These are phyloP conservation scores for Brachionus koreanus DNA, from an alignment of 1,140 invertebrate genomes.

Conservation along the genomic window DNA sequence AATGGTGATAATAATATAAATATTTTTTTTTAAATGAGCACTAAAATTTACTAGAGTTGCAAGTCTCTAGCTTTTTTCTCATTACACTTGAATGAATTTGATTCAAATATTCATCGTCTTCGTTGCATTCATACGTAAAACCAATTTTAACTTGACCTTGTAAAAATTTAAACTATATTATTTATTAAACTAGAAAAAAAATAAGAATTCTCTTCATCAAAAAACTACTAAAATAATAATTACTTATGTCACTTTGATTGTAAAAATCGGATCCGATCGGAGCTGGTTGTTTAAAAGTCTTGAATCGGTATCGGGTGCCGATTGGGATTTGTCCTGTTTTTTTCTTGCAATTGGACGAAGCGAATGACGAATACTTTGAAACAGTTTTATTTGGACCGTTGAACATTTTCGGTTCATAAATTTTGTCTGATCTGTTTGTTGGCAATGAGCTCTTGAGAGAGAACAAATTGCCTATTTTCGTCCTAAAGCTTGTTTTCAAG, in stretches of 20 bases:
- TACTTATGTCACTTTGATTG: background rate
- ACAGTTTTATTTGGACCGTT: background rate
- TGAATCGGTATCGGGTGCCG: slow-evolving; percentile 1
- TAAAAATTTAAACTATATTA: background rate
- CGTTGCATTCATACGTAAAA: background rate
- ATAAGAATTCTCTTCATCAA: no score
- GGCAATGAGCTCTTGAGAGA: background rate
- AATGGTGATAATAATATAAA: no score
- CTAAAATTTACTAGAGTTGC: background rate
- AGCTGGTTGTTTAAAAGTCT: background rate
- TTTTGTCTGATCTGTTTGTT: background rate
- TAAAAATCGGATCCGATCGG: background rate
- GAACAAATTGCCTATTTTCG: background rate
- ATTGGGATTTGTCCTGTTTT: background rate
- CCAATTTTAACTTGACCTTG: background rate
- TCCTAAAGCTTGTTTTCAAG: background rate
- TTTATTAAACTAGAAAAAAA: background rate
- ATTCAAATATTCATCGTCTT: slow-evolving; percentile 11
- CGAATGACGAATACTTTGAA: background rate
- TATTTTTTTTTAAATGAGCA: background rate
- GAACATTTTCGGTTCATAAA: background rate
- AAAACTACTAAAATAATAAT: background rate
- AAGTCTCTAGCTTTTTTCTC: background rate
- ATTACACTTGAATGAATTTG: slow-evolving; percentile 29
- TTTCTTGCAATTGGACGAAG: background rate